Base-by-base conservation (phyloP, 92 coral and sea anemone genomes). In the Ricordea florida region DNA sequence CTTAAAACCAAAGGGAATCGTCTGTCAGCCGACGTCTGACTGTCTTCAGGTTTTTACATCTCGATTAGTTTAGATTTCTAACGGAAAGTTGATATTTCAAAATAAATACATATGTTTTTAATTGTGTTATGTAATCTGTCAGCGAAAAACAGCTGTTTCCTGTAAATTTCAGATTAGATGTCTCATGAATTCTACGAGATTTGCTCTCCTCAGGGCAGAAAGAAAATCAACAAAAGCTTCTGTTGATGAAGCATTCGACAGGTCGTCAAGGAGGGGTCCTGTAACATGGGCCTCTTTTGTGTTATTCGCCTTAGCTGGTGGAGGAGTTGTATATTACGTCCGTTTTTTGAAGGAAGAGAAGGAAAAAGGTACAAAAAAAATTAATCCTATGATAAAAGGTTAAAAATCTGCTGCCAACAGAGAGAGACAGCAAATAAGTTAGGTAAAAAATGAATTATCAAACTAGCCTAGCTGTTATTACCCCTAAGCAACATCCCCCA, bases 241-340 rank as follows among this genome's bases (percentile, higher is more conserved):
- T 4, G 6, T 41, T 25, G 84, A 84, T 17, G 78, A 84, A 11
- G 62, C 65, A 13, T 76, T 84, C 47, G 43, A 84, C 66, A 79
- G 73, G 45, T 67, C 81, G 33, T 57, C 87, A 0, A 96, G 89
- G 52, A 84, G 77, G 47, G 99, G 99, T 3, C 99, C 99, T 16
- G 87, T 96, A 27, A 88, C 96, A 5, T 96, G 99, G 99, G 77
- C 92, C 29, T 90, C 97, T 4, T 77, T 96, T 41, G 67, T 74
- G 30, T 78, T 80, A n/a, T 73, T 83, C 52, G 81, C 87, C 6
- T 41, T 94, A 28, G 91, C 97, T 61, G 98, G 98, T 44, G 97
- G 97, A 8, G 97, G 90, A 8, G 82, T 90, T 20, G 57, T 94
- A 22, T 78, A 83, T 63, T 94, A 94, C 78, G 98, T 94, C 9